Evolutionary conservation across 2,888 invertebrate genomes (phyloP).

Genomic region (Exocentrus adspersus): DNA sequence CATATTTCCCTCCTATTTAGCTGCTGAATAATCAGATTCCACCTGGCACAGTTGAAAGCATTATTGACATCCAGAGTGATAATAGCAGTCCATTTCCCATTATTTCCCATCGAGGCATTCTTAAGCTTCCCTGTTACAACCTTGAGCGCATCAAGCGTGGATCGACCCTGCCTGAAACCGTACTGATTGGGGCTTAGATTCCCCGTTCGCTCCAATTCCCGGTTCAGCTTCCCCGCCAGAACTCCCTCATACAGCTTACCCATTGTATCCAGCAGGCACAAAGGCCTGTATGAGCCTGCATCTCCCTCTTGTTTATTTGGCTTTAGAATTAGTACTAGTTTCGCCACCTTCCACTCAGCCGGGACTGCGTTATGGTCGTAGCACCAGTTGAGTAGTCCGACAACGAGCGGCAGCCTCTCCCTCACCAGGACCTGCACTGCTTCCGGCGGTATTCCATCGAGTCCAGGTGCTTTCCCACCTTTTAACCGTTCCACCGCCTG

Average conservation of each 20-base stretch:
- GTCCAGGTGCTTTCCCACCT: not conserved
- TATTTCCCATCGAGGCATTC: too few relatives aligned
- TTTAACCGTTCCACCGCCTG: not conserved
- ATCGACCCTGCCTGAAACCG: too few relatives aligned
- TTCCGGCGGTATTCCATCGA: not conserved
- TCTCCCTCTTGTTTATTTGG: not conserved
- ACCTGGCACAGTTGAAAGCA: conserved; percentile 31
- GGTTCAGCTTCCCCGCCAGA: not conserved
- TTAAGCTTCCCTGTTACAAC: too few relatives aligned
- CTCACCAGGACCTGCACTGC: not conserved
- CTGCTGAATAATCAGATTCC: conserved; percentile 22
- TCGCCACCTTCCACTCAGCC: conserved; percentile 15
- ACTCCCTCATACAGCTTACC: conserved; percentile 15
- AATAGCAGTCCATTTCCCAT: too few relatives aligned
- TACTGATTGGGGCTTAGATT: too few relatives aligned
- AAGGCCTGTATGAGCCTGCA: not conserved
- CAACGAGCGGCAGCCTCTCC: not conserved
- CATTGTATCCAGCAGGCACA: conserved; percentile 3
- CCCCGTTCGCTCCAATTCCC: not conserved
- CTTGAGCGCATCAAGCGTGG: too few relatives aligned
- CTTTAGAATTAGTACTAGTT: conserved; percentile 11
- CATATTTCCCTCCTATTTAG: conserved; percentile 10
- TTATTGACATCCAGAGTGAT: conserved; percentile 29
- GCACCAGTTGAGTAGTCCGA: not conserved
- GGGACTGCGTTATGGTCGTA: too few relatives aligned